Evolutionary conservation across 2,797 vertebrate species (phyloP).

Genomic region (Myotis pilosus): DNA sequence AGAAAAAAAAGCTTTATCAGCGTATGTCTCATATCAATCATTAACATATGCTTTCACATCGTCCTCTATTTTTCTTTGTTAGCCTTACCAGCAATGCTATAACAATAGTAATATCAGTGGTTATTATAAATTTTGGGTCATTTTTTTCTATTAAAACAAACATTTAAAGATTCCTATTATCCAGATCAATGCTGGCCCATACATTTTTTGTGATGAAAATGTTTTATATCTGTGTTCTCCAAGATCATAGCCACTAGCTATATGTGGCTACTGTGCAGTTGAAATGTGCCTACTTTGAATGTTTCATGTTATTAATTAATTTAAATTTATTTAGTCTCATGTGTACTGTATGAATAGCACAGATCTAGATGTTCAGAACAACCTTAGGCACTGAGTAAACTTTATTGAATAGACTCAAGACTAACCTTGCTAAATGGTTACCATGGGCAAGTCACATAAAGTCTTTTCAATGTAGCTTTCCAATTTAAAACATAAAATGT

Average conservation of each 20-base stretch:
- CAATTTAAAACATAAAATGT: background rate
- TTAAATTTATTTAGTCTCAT: background rate
- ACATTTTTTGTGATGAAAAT: background rate
- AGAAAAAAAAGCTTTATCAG: background rate
- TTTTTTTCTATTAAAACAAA: background rate
- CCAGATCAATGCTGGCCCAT: background rate
- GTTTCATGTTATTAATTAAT: background rate
- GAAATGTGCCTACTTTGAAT: background rate
- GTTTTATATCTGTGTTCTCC: background rate
- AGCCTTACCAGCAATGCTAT: background rate
- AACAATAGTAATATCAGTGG: background rate
- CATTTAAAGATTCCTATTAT: background rate
- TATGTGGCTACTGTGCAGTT: background rate
- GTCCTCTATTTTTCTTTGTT: background rate
- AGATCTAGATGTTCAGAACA: background rate
- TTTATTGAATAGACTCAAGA: background rate
- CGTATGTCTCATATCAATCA: background rate
- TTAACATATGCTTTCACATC: background rate
- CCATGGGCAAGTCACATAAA: background rate
- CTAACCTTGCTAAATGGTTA: background rate
- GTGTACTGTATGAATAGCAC: background rate
- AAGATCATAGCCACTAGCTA: background rate
- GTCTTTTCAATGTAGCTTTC: background rate
- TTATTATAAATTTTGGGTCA: background rate
- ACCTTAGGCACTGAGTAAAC: background rate